These are phyloP conservation scores for Paramormyrops kingsleyae DNA, from an alignment of 2,113 vertebrate species.

Conservation along the genomic window DNA sequence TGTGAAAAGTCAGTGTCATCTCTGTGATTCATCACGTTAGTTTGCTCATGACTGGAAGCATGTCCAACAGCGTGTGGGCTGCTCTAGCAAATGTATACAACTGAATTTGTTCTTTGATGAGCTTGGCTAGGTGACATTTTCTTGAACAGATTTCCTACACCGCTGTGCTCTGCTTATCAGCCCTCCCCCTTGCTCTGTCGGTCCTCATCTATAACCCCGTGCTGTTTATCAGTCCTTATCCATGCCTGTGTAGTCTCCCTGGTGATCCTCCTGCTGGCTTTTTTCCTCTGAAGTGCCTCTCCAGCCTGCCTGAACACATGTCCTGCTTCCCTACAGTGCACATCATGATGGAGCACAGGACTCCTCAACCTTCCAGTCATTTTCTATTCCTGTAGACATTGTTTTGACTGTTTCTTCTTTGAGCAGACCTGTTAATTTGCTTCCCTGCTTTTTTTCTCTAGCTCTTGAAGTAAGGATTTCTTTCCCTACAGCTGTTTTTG, in stretches of 20 bases:
- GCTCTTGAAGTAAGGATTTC: not conserved
- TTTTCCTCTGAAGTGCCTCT: not conserved
- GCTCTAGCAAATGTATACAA: not conserved
- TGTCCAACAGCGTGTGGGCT: conserved; percentile 2
- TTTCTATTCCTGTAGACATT: not conserved
- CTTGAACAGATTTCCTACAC: not conserved
- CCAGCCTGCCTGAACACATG: not conserved
- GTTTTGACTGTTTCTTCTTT: not conserved
- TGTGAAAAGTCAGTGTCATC: not conserved
- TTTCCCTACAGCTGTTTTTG: not conserved
- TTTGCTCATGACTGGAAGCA: not conserved
- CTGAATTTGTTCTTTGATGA: not conserved
- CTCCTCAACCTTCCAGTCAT: not conserved
- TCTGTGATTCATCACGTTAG: conserved; percentile 3
- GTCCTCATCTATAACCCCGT: not conserved
- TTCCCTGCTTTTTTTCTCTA: not conserved
- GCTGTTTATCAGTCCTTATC: conserved; percentile 9
- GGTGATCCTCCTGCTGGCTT: not conserved
- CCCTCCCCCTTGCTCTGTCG: not conserved
- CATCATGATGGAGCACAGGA: not conserved
- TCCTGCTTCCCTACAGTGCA: not conserved
- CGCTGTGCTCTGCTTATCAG: not conserved
- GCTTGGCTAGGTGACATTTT: not conserved
- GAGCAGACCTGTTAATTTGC: not conserved
- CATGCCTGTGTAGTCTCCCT: not conserved